A percentile compares a stretch with the other conserved stretches of the same genome.
Conservation (phyloP, 2,113 vertebrate genomes). For the Scortum barcoo region DNA sequence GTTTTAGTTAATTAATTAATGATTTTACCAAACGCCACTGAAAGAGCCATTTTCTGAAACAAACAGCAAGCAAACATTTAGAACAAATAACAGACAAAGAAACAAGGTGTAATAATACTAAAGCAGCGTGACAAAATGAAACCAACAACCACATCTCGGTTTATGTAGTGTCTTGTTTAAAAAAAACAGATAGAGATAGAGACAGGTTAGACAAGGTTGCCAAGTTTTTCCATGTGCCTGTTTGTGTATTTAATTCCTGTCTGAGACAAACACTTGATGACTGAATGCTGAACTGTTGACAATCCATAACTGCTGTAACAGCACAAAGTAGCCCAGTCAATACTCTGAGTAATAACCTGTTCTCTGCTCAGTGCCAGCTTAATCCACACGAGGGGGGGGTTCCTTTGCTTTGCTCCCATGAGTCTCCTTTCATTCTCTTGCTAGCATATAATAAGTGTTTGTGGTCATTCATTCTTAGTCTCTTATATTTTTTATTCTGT, state of each 20-base stretch:
- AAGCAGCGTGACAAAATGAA: neutral
- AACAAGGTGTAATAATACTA: neutral
- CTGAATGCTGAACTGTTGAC: neutral
- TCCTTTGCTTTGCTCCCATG: neutral
- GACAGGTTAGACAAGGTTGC: neutral
- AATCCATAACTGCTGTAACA: neutral
- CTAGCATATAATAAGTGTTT: neutral
- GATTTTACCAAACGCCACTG: neutral
- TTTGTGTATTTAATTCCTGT: neutral
- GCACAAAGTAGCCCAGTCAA: constrained; percentile 13
- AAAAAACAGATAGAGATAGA: too few species aligned
- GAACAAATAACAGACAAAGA: neutral
- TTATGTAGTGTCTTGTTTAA: neutral
- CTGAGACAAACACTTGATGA: neutral
- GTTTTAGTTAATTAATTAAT: neutral
- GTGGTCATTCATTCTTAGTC: neutral
- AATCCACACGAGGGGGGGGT: neutral
- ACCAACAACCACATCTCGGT: neutral
- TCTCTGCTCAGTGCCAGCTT: neutral
- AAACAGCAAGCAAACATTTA: neutral
- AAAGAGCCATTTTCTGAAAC: too few species aligned
- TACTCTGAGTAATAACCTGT: constrained; percentile 2
- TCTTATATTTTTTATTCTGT: neutral
- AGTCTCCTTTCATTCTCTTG: neutral
- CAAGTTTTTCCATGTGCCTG: neutral